phyloP scores from a whole-genome alignment of 2,113 vertebrate genomes.

The Ivindomyrus marchei region DNA sequence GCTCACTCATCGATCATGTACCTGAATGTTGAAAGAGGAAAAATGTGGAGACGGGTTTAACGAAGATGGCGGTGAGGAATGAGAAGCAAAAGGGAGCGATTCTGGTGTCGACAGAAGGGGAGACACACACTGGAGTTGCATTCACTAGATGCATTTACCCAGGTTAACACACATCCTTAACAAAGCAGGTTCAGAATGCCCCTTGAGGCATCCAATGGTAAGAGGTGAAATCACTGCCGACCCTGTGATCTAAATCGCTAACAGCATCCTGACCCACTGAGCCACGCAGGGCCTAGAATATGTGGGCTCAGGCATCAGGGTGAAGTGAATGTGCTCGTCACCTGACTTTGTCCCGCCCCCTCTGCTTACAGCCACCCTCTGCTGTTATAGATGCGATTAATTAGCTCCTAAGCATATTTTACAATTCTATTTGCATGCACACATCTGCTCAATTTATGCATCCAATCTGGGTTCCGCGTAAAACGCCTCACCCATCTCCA shows the following conservation, averaged over 20 bases:
- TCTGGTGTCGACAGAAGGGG: not conserved
- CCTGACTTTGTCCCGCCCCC: not conserved
- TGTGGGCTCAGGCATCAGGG: not conserved
- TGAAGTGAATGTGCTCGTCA: not conserved
- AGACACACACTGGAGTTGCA: not conserved
- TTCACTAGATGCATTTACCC: not conserved
- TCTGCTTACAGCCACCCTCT: not conserved
- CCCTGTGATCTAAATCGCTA: not conserved
- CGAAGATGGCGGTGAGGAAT: not conserved
- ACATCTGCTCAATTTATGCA: slow-evolving; percentile 7
- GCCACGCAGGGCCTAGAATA: not conserved
- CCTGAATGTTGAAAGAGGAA: not conserved
- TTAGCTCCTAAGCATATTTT: not conserved
- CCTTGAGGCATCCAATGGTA: not conserved
- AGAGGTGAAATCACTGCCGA: not conserved
- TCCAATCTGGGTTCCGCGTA: not conserved
- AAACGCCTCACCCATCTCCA: not conserved
- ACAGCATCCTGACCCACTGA: not conserved
- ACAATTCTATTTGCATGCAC: not conserved
- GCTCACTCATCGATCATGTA: not conserved
- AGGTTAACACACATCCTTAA: not conserved
- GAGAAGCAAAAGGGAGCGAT: not conserved
- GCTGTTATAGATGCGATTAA: not conserved
- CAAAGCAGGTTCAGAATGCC: not conserved
- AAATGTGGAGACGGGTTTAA: not conserved